Base-by-base conservation (phyloP, 2,888 invertebrate species). In the Strigamia crassipes region DNA sequence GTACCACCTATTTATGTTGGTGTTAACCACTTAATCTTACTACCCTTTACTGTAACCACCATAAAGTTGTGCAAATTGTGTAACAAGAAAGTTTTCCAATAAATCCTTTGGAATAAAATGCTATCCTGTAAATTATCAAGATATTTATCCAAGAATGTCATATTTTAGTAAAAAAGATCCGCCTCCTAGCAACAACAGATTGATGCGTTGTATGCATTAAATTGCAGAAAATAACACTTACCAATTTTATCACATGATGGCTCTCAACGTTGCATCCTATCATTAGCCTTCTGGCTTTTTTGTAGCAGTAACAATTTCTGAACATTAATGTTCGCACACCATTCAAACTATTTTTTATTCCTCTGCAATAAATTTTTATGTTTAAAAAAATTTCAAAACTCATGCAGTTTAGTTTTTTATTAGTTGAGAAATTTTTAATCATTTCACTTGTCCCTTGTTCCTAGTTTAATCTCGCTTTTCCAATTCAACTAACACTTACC, bases 401-500 rank as follows among this genome's bases (percentile, higher is more conserved):
- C 27, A 1, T 66, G 66, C 66, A 66, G 23, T 66, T 66, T n/a
- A 66, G 13, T 66, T 66, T 66, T 66, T 23, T 66, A 23, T 23
- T 21, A 27, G 27, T 27, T 66, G 27, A 27, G 15, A 66, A 66
- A 66, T 66, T 66, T 66, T 66, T 66, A 66, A 66, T 66, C 66
- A 66, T 66, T 66, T 66, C 66, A 66, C 66, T 66, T 66, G 66
- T 66, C 66, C 66, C 66, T 66, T 66, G 66, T 66, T 66, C 66
- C 66, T 66, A 66, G 12, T 66, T 66, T 66, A 66, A 66, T 66
- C 66, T 66, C 66, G 66, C 66, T 66, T 66, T 66, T 23, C 66
- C 66, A 66, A 66, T 66, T 66, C 66, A 66, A 66, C 66, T 23
- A 66, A 23, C 66, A 27, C 66, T 66, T 66, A 66, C 23, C 66